A percentile compares a stretch with the other conserved stretches of the same genome.
These are phyloP conservation scores for Salarias fasciatus DNA, from an alignment of 2,797 vertebrate species.

Conservation along the genomic window DNA sequence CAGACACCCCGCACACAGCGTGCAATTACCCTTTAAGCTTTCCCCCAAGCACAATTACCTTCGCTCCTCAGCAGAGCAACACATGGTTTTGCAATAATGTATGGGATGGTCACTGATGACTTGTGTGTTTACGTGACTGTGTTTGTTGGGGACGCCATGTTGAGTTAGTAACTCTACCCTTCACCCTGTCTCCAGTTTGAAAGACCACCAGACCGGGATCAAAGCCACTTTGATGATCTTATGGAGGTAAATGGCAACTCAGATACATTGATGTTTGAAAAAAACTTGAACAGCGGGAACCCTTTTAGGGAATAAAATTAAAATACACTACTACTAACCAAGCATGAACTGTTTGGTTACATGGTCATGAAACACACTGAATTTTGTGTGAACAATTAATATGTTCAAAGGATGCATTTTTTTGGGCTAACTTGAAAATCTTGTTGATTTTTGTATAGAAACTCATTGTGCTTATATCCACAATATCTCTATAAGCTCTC, in stretches of 20 bases:
- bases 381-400: too few species aligned
- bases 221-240: slow-evolving; percentile 71
- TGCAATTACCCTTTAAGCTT: slow-evolving; percentile 73
- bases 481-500: too few species aligned
- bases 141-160: slow-evolving; percentile 20
- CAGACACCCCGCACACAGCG: slow-evolving; percentile 28
- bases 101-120: slow-evolving; percentile 49
- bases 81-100: slow-evolving; percentile 67
- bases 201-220: slow-evolving; percentile 58
- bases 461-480: too few species aligned
- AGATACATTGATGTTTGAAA: slow-evolving; percentile 10
- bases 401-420: too few species aligned
- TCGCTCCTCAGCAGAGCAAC: slow-evolving; percentile 55
- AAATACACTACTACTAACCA: slow-evolving; percentile 1
- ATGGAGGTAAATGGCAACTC: slow-evolving; percentile 27
- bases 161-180: slow-evolving; percentile 59
- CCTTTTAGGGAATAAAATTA: slow-evolving; percentile 4
- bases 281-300: not conserved
- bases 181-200: slow-evolving; percentile 47
- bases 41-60: slow-evolving; percentile 63
- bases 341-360: slow-evolving; percentile 1
- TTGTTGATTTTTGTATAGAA: too few species aligned
- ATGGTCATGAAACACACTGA: too few species aligned
- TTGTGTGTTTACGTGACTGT: slow-evolving; percentile 20
- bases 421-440: too few species aligned